These are phyloP conservation scores for Falco novaeseelandiae DNA, from an alignment of 2,797 vertebrate species.

Conservation along the genomic window DNA sequence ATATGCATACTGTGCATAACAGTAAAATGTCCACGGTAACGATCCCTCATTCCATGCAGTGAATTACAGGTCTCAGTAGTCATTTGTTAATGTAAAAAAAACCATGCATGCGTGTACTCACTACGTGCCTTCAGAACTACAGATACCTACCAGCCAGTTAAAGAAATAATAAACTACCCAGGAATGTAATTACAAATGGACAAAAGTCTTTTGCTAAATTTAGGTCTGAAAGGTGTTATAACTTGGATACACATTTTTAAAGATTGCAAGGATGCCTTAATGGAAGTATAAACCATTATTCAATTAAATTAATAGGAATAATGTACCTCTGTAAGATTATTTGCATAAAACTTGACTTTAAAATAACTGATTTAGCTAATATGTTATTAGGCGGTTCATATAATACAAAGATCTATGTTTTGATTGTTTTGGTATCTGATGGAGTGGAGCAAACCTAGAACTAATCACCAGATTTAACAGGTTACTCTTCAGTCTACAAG, in stretches of 20 bases:
- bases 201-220: not conserved
- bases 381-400: not conserved
- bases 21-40: constrained; percentile 21
- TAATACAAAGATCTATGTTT: not conserved
- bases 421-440: not conserved
- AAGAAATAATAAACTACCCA: not conserved
- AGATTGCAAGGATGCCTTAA: not conserved
- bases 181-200: not conserved
- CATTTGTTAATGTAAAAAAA: not conserved
- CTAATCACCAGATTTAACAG: not conserved
- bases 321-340: constrained; percentile 61
- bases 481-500: not conserved
- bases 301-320: constrained; percentile 37
- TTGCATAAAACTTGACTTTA: not conserved
- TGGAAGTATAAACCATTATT: not conserved
- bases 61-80: not conserved
- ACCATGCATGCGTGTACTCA: not conserved
- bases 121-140: not conserved
- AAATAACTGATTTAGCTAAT: not conserved
- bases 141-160: not conserved
- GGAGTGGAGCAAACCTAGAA: not conserved
- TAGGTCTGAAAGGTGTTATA: not conserved
- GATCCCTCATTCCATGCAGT: constrained; percentile 34
- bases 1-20: not conserved
- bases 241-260: not conserved